Conservation (phyloP, 2,888 invertebrate genomes). For the Hipparchia semele region DNA sequence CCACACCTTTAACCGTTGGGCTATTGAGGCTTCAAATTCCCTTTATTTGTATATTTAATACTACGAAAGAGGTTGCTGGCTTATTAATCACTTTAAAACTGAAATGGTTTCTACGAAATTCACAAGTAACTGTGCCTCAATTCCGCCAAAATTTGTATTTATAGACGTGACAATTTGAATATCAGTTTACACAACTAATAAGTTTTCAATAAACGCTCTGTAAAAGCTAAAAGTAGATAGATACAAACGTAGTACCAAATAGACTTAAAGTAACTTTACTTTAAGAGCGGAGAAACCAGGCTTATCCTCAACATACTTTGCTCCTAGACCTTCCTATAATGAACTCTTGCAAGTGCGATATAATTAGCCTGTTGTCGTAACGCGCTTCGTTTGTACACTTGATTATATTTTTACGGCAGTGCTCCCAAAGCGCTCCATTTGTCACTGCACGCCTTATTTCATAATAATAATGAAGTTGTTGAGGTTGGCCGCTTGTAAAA, state of each 20-base stretch:
- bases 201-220: too few relatives aligned
- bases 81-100: too few relatives aligned
- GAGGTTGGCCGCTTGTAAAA: slow-evolving; percentile 19
- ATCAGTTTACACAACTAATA: too few relatives aligned
- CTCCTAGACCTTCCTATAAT: neutral
- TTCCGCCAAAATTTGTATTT: too few relatives aligned
- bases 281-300: neutral
- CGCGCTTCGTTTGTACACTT: slow-evolving; percentile 31
- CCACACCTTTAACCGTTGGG: too few relatives aligned
- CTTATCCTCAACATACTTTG: neutral
- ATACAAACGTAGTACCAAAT: neutral
- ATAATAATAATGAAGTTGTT: slow-evolving; percentile 31
- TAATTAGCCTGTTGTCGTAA: slow-evolving; percentile 38
- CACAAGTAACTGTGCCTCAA: too few relatives aligned
- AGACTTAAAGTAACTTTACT: neutral
- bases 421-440: slow-evolving; percentile 34
- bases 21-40: too few relatives aligned
- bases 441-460: slow-evolving; percentile 30
- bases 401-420: slow-evolving; percentile 38
- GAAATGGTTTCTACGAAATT: too few relatives aligned
- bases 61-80: too few relatives aligned
- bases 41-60: too few relatives aligned
- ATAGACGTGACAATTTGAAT: too few relatives aligned
- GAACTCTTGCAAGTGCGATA: slow-evolving; percentile 21
- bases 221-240: too few relatives aligned